Evolutionary conservation across 2,113 vertebrate species (phyloP).

Genomic region (Pedetes capensis): DNA sequence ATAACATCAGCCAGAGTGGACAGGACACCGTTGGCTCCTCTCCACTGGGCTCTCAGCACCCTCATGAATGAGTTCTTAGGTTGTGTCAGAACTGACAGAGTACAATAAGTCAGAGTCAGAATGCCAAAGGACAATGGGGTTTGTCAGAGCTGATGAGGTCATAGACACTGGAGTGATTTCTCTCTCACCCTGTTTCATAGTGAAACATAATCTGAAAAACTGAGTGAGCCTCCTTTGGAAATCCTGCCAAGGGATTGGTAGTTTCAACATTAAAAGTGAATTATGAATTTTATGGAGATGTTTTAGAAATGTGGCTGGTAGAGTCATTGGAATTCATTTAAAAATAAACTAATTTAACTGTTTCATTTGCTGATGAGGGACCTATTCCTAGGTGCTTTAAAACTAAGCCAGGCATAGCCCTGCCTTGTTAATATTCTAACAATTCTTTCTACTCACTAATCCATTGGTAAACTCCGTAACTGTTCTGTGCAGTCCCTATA

Average conservation of each 20-base stretch:
- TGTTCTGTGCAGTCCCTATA: not conserved
- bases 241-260: not conserved
- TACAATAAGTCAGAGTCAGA: not conserved
- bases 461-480: not conserved
- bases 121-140: not conserved
- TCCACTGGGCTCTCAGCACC: not conserved
- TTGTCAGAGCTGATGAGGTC: not conserved
- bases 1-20: not conserved
- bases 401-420: conserved; percentile 20
- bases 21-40: not conserved
- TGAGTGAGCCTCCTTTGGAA: not conserved
- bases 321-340: conserved; percentile 13
- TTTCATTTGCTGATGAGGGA: conserved; percentile 14
- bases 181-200: not conserved
- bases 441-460: conserved; percentile 21
- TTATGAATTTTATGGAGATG: not conserved
- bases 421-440: not conserved
- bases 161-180: conserved; percentile 1
- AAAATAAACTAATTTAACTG: not conserved
- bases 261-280: conserved; percentile 21
- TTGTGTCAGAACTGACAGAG: not conserved
- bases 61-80: not conserved
- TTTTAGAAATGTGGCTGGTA: conserved; percentile 33
- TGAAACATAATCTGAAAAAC: not conserved
- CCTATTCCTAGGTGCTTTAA: not conserved